These are phyloP conservation scores for Phyllotreta striolata DNA, from an alignment of 2,888 invertebrate genomes.

Conservation along the genomic window DNA sequence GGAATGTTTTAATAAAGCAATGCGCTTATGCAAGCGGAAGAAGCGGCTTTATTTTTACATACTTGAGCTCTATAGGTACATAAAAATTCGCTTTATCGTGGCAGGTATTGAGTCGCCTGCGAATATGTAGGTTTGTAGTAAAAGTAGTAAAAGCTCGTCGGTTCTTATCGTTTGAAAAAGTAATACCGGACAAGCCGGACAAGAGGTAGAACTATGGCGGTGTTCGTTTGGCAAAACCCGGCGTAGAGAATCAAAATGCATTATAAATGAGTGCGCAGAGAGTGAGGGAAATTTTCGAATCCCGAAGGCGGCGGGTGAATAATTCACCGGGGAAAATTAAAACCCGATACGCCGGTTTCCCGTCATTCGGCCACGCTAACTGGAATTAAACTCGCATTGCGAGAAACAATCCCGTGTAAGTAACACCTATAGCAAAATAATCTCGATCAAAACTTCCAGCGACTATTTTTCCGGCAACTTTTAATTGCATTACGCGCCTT, in stretches of 20 bases:
- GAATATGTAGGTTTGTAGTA: too few species aligned
- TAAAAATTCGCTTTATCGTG: too few species aligned
- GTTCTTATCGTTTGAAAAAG: slow-evolving; percentile 24
- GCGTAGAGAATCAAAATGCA: slow-evolving; percentile 25
- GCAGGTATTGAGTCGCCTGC: too few species aligned
- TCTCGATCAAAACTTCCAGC: too few species aligned
- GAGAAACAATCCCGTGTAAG: background rate
- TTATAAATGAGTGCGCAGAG: slow-evolving; percentile 20
- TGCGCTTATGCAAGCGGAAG: too few species aligned
- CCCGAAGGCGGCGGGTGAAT: slow-evolving; percentile 22
- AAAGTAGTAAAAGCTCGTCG: too few species aligned
- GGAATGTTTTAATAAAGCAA: too few species aligned
- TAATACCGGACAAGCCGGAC: slow-evolving; percentile 16
- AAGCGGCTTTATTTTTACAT: too few species aligned
- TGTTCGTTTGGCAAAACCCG: slow-evolving; percentile 5
- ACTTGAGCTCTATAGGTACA: too few species aligned
- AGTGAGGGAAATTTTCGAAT: slow-evolving; percentile 20
- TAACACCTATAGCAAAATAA: too few species aligned
- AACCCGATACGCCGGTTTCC: slow-evolving; percentile 26
- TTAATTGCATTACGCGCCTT: too few species aligned
- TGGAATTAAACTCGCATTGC: slow-evolving; percentile 9
- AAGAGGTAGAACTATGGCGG: slow-evolving; percentile 18
- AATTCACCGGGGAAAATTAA: slow-evolving; percentile 28
- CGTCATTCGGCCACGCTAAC: slow-evolving; percentile 18
- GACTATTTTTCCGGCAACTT: too few species aligned